phyloP scores from a whole-genome alignment of 2,797 vertebrate genomes.

The Oreochromis mossambicus region DNA sequence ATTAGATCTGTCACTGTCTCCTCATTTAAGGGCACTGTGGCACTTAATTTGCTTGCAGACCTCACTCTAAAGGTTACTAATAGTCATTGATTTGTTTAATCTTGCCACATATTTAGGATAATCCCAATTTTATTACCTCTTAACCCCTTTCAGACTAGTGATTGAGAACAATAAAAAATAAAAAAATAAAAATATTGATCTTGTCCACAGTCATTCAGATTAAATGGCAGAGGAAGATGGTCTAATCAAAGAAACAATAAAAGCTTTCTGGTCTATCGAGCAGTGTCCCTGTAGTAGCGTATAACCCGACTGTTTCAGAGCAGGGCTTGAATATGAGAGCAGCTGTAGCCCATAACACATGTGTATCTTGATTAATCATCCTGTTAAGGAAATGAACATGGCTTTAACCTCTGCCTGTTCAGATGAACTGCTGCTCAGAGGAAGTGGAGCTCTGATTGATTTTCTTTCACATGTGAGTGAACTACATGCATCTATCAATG shows the following conservation, averaged over 20 bases:
- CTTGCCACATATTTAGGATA: constrained; percentile 16
- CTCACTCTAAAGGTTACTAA: not conserved
- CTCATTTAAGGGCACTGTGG: constrained; percentile 4
- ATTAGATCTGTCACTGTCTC: constrained; percentile 34
- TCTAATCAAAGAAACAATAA: constrained; percentile 45
- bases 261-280: constrained; percentile 54
- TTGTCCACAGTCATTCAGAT: constrained; percentile 16
- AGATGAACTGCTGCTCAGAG: constrained; percentile 69
- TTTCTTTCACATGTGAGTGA: constrained; percentile 72
- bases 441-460: constrained; percentile 72
- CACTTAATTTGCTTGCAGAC: constrained; percentile 19
- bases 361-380: constrained; percentile 63
- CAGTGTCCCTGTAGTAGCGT: constrained; percentile 10
- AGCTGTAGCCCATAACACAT: constrained; percentile 12
- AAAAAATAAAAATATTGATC: not conserved
- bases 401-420: constrained; percentile 70
- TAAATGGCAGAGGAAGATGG: constrained; percentile 16
- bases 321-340: constrained; percentile 36
- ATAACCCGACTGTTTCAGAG: constrained; percentile 48
- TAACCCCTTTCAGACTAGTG: not conserved
- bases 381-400: constrained; percentile 63
- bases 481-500: constrained; percentile 64
- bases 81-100: constrained; percentile 26
- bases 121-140: constrained; percentile 25
- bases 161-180: not conserved